A percentile compares a stretch with the other conserved stretches of the same genome.
These are phyloP conservation scores for Corythornis leucogaster DNA, from an alignment of 2,797 vertebrate genomes.

Conservation along the genomic window DNA sequence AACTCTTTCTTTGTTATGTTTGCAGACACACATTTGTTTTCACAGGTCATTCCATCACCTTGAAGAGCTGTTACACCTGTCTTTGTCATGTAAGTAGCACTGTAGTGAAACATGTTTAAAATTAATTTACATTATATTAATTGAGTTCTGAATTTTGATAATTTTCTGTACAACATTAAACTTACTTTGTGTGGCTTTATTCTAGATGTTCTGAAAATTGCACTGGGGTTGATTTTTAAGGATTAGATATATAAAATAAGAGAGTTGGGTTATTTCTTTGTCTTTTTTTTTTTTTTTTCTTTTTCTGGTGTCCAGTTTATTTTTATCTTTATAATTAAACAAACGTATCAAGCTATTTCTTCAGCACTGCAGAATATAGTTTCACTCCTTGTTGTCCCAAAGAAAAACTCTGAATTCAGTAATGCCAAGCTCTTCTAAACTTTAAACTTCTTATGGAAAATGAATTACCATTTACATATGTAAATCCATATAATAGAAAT, in stretches of 20 bases:
- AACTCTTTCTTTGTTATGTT: neutral
- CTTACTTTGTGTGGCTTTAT: neutral
- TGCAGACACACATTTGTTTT: neutral
- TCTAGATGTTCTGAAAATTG: neutral
- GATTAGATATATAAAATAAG: neutral
- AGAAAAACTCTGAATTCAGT: neutral
- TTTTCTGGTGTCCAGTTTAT: neutral
- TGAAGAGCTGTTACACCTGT: neutral
- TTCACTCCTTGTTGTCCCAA: neutral
- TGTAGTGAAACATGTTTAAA: neutral
- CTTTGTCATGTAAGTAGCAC: neutral
- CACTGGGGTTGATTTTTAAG: neutral
- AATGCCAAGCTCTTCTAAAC: neutral
- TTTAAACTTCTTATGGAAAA: neutral
- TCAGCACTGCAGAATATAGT: neutral
- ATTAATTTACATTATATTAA: neutral
- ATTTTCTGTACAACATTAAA: neutral
- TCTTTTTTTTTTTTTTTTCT: neutral
- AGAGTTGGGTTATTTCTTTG: neutral
- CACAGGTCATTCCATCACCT: neutral
- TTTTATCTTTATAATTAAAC: neutral
- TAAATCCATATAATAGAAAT: neutral
- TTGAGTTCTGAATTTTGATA: neutral
- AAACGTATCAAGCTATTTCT: neutral
- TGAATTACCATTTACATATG: neutral